These are phyloP conservation scores for Amorpha juglandis DNA, from an alignment of 2,888 invertebrate species.

Conservation along the genomic window DNA sequence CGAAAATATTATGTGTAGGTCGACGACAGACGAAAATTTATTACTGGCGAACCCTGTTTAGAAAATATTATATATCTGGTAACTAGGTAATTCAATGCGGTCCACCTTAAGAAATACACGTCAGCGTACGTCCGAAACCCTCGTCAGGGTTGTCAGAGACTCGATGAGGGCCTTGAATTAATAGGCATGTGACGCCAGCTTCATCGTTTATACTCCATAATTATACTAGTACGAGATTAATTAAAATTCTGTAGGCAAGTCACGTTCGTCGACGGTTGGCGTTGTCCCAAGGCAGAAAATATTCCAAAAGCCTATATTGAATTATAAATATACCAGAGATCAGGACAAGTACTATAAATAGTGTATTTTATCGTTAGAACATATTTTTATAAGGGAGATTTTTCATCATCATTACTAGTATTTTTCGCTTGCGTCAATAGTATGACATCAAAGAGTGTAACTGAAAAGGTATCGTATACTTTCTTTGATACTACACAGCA, in stretches of 20 bases:
- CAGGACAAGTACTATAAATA: background rate
- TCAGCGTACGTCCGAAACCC: conserved; percentile 21
- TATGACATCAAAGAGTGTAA: too few relatives aligned
- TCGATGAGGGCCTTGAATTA: conserved; percentile 23
- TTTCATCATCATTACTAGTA: too few relatives aligned
- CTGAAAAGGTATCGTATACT: too few relatives aligned
- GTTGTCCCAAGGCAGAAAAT: conserved; percentile 5
- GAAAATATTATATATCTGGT: conserved; percentile 11
- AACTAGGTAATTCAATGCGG: conserved; percentile 27
- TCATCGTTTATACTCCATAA: conserved; percentile 14
- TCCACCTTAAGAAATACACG: conserved; percentile 27
- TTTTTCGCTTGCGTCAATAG: too few relatives aligned
- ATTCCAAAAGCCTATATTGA: background rate
- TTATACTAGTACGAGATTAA: conserved; percentile 19
- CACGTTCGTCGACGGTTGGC: conserved; percentile 15
- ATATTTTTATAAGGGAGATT: too few relatives aligned
- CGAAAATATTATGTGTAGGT: background rate
- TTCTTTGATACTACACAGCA: too few relatives aligned
- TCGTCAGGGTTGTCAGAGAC: conserved; percentile 25
- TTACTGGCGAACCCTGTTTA: background rate
- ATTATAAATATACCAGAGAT: background rate
- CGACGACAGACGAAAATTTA: conserved; percentile 5
- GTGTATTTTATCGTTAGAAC: background rate
- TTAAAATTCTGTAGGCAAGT: conserved; percentile 16
- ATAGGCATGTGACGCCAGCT: conserved; percentile 17